Conservation (phyloP, 92 coral and sea anemone species). For the Desmophyllum pertusum region DNA sequence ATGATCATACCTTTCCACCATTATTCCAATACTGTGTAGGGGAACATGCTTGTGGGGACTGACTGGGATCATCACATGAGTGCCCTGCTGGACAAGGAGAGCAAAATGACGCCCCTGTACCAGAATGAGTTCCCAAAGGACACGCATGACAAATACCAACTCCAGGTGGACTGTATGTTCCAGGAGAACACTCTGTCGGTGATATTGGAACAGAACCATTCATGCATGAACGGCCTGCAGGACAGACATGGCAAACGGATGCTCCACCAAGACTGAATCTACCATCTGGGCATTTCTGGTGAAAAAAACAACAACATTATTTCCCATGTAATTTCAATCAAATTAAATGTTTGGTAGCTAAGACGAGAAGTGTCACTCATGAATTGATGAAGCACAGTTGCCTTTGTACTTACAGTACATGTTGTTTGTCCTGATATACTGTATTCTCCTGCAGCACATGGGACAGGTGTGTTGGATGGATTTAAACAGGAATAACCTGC, state of each 20-base stretch:
- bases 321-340: not conserved
- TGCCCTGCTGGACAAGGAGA: slow-evolving; percentile 89
- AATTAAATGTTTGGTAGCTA: too few relatives aligned
- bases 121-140: slow-evolving; percentile 82
- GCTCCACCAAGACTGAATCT: slow-evolving; percentile 87
- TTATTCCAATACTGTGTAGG: slow-evolving; percentile 87
- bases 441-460: slow-evolving; percentile 84
- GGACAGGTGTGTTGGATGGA: slow-evolving; percentile 71
- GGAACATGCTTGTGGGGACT: slow-evolving; percentile 75
- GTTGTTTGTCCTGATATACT: slow-evolving; percentile 92
- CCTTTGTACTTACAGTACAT: slow-evolving; percentile 71
- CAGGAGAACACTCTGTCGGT: slow-evolving; percentile 83
- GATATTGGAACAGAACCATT: slow-evolving; percentile 72
- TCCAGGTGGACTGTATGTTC: slow-evolving; percentile 93
- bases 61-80: slow-evolving; percentile 89
- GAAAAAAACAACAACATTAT: slow-evolving; percentile 2
- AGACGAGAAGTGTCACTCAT: too few relatives aligned
- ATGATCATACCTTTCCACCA: slow-evolving; percentile 80
- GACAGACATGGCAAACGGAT: slow-evolving; percentile 80
- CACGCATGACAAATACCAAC: slow-evolving; percentile 86
- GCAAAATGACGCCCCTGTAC: slow-evolving; percentile 76
- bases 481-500: slow-evolving; percentile 89
- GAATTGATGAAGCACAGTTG: too few relatives aligned
- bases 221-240: slow-evolving; percentile 86
- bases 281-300: slow-evolving; percentile 93